These are phyloP conservation scores for Microtus montanus DNA, from an alignment of 2,113 vertebrate genomes.

Conservation along the genomic window DNA sequence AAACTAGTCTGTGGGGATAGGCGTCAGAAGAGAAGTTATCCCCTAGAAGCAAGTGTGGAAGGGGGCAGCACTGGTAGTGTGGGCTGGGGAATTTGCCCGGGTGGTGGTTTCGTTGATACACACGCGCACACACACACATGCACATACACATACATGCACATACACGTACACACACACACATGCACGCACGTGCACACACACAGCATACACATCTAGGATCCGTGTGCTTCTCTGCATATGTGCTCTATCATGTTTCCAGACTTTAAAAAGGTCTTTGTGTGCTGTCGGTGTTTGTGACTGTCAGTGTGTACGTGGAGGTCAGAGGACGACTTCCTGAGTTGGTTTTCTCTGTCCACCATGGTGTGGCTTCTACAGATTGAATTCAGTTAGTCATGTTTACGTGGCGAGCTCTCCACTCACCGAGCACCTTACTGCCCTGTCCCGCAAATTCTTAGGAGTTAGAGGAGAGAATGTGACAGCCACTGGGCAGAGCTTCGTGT, in stretches of 20 bases:
- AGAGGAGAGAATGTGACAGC: neutral
- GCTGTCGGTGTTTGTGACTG: neutral
- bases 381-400: too few relatives aligned
- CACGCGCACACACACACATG: too few relatives aligned
- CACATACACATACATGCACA: fast-evolving
- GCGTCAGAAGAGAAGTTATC: neutral
- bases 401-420: neutral
- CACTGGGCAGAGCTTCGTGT: neutral
- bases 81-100: neutral
- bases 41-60: neutral
- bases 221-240: neutral
- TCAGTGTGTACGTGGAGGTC: neutral
- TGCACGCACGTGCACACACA: neutral
- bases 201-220: neutral
- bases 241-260: neutral
- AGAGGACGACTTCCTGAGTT: neutral
- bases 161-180: too few relatives aligned
- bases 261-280: neutral
- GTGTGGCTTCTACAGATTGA: neutral
- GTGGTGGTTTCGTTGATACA: neutral
- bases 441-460: neutral
- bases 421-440: neutral
- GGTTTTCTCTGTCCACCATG: neutral
- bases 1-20: neutral
- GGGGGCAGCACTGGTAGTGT: too few relatives aligned